phyloP scores from a whole-genome alignment of 92 coral and sea anemone species.

The Virgularia gustaviana region DNA sequence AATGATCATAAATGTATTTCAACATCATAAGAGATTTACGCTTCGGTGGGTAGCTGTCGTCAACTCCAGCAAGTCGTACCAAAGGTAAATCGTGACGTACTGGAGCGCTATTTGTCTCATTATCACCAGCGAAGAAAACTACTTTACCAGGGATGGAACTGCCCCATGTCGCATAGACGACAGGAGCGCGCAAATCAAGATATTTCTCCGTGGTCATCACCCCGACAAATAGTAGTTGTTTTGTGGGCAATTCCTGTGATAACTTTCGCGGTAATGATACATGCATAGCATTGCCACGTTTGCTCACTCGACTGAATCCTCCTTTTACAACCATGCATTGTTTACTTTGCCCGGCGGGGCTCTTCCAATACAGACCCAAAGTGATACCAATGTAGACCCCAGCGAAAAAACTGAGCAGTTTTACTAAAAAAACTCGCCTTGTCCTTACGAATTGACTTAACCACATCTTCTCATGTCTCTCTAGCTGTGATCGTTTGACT shows the following conservation, averaged over 20 bases:
- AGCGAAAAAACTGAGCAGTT: too few species aligned
- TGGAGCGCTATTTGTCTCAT: conserved; percentile 5
- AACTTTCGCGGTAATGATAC: conserved; percentile 66
- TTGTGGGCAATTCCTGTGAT: conserved; percentile 66
- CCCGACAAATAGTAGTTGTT: conserved; percentile 69
- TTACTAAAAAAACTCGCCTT: too few species aligned
- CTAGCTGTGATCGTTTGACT: not conserved
- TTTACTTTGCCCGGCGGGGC: too few species aligned
- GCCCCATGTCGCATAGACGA: conserved; percentile 93
- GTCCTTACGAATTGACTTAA: too few species aligned
- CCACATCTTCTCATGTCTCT: not conserved
- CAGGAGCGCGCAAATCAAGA: conserved; percentile 81
- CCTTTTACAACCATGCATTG: too few species aligned
- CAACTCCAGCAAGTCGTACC: conserved; percentile 78
- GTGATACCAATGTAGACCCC: too few species aligned
- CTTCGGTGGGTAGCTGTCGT: conserved; percentile 95
- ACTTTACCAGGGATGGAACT: conserved; percentile 69
- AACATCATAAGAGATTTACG: conserved; percentile 95
- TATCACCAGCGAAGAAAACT: conserved; percentile 78
- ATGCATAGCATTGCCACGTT: too few species aligned
- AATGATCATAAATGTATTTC: conserved; percentile 93
- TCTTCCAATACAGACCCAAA: too few species aligned
- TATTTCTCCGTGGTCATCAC: conserved; percentile 95
- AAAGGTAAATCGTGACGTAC: conserved; percentile 55
- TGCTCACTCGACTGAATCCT: too few species aligned